Base-by-base conservation (phyloP, 2,888 invertebrate genomes). In the Calameuta filiformis region DNA sequence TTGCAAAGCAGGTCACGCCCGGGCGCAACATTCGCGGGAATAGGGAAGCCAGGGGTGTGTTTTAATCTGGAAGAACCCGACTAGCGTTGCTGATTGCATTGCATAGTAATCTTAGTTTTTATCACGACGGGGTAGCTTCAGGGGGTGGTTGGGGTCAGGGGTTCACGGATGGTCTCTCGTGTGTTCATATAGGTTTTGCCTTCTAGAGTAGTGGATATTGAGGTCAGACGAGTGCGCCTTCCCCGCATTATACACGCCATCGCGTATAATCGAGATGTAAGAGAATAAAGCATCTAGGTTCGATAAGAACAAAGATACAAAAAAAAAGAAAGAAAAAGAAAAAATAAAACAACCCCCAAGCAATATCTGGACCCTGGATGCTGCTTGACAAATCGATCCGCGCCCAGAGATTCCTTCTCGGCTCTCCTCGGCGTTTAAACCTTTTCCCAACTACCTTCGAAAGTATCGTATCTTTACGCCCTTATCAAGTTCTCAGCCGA, bases 31-130 rank as follows among this genome's bases (percentile, higher is more conserved):
- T 31, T 31, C 12, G 71, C 71, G 71, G 11, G 31, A 34, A 71
- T 9, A 34, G 71, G 30, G 30, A 71, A 71, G 40, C 40, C 40
- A 23, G 79, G 68, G 80, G 69, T 81, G 84, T 80, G 86, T 86
- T 87, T 88, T 87, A 88, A 87, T 87, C 86, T 78, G 82, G 86
- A 85, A 87, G 85, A 86, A 85, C 81, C 81, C 81, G 75, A 77
- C 56, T 77, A 80, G 31, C 79, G 71, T 79, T 80, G 85, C 85
- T 90, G 90, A 90, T 90, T 90, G 87, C 89, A 88, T 90, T 86
- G 87, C 87, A 88, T 87, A 86, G 89, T 88, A 90, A 90, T 89
- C 89, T 90, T 87, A 85, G 88, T 90, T 90, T 90, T 90, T 90
- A 87, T 85, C 85, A 81, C 79, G 82, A 77, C 73, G 79, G 75